Evolutionary conservation across 2,797 vertebrate species (phyloP), one percentile per base, ranked within the genome.

Genomic region (Acrossocheilus fasciatus): DNA sequence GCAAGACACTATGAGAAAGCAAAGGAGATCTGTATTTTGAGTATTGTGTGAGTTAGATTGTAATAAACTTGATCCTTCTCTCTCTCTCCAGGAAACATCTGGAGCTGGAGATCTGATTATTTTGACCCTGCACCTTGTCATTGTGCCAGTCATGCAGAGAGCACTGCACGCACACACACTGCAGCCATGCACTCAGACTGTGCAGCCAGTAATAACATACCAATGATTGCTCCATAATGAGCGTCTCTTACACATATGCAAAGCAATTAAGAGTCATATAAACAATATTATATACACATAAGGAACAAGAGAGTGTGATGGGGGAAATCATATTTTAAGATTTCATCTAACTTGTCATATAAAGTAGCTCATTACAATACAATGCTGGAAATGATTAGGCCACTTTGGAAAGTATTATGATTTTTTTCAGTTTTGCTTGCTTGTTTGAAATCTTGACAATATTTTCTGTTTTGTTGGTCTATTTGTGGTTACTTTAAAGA

Each of bases 71-170:
- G 47, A 30, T 54, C 78, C 7, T n/a, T n/a, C 30, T 30, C 47
- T 50, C 36, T 20, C 54, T 69, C 50, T 66, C 45, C 88, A 89
- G 91, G 91, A 92, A 92, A 92, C 91, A 91, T 92, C 90, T 91
- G 91, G 87, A 86, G 69, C 84, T 83, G 59, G 86, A 91, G 80
- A 87, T 87, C 74, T 87, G 89, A 90, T 91, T 91, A 92, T 90
- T 90, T 88, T 92, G 90, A 92, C 88, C 88, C 88, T 86, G 84
- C 87, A 90, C 86, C 90, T 87, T 90, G 87, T 85, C 86, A 85
- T 74, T 81, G 78, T 86, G 87, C 36, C 79, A 86, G 91, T 73
- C 88, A 77, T 81, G 66, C 73, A 86, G 76, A 69, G 64, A 75
- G 82, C 41, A 80, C 57, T 77, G 86, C 66, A 77, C 69, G 75